Evolutionary conservation across 1,140 invertebrate species (phyloP).

Genomic region (Temnothorax longispinosus): DNA sequence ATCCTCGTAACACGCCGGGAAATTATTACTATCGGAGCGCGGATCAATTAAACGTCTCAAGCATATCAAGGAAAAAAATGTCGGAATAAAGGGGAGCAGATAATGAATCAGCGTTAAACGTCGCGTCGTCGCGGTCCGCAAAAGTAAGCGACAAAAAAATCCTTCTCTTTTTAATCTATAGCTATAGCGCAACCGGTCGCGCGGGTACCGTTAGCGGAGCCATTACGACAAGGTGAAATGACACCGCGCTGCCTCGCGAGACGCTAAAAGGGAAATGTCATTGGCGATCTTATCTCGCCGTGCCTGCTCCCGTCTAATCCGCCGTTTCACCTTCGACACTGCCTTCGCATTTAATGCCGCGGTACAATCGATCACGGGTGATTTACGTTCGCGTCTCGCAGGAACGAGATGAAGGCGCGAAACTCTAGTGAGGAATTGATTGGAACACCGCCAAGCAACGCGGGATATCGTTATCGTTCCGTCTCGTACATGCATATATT

Average conservation of each 20-base stretch:
- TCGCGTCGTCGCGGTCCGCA: not conserved
- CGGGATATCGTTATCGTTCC: not conserved
- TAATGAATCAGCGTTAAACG: constrained; percentile 37
- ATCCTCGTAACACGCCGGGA: constrained; percentile 34
- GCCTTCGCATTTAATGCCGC: not conserved
- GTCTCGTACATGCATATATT: not conserved
- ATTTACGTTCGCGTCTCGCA: constrained; percentile 36
- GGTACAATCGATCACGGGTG: constrained; percentile 38
- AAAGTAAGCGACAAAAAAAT: not conserved
- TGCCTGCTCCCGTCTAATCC: constrained; percentile 22
- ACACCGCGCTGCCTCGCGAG: constrained; percentile 2
- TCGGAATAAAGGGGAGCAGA: not conserved
- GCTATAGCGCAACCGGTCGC: not conserved
- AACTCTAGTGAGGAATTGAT: constrained; percentile 32
- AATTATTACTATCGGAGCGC: constrained; percentile 1
- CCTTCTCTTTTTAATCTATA: not conserved
- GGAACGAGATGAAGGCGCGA: not conserved
- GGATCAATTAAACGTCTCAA: constrained; percentile 23
- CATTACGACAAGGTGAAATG: constrained; percentile 61
- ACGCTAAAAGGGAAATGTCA: constrained; percentile 65
- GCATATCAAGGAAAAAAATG: not conserved
- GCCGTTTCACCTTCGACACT: constrained; percentile 67
- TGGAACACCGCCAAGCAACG: not conserved
- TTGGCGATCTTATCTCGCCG: constrained; percentile 66
- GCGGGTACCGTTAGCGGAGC: constrained; percentile 50